Evolutionary conservation across 2,888 invertebrate species (phyloP).

Genomic region (Drosophila borealis): DNA sequence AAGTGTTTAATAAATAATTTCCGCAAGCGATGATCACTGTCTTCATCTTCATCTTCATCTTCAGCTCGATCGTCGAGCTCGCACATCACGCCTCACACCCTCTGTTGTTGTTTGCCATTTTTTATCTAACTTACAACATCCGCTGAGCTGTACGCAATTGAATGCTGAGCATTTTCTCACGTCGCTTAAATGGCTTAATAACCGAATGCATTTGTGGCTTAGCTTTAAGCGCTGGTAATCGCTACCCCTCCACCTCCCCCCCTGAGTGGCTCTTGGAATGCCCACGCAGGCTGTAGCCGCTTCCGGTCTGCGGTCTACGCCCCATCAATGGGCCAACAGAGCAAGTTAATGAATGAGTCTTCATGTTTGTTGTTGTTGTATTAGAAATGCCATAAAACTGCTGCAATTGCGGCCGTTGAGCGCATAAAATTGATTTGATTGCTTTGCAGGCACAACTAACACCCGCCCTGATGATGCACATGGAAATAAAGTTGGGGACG

Average conservation of each 20-base stretch:
- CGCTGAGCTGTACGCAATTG: conserved; percentile 52
- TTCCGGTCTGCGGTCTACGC: conserved; percentile 75
- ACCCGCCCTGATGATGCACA: conserved; percentile 43
- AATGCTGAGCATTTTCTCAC: conserved; percentile 74
- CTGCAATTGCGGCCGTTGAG: conserved; percentile 53
- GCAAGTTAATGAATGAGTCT: conserved; percentile 57
- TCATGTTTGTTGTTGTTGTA: conserved; percentile 27
- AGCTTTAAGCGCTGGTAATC: conserved; percentile 74
- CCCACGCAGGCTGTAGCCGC: conserved; percentile 63
- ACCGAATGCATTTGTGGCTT: conserved; percentile 77
- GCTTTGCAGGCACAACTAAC: conserved; percentile 52
- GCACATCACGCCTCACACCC: conserved; percentile 15
- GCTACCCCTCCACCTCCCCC: conserved; percentile 4
- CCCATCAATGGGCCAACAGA: conserved; percentile 57
- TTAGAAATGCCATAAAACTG: conserved; percentile 75
- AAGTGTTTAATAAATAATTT: conserved; percentile 76
- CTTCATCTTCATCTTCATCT: conserved; percentile 35
- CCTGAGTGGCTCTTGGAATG: conserved; percentile 42
- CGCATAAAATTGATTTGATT: conserved; percentile 77
- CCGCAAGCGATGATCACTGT: conserved; percentile 56
- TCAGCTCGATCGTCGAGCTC: conserved; percentile 21
- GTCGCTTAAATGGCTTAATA: conserved; percentile 79
- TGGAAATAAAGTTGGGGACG: conserved; percentile 3
- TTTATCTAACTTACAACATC: conserved; percentile 61
- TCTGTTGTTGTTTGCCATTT: conserved; percentile 26